These are phyloP conservation scores for Apis cerana DNA, from an alignment of 1,140 invertebrate genomes.

Conservation along the genomic window DNA sequence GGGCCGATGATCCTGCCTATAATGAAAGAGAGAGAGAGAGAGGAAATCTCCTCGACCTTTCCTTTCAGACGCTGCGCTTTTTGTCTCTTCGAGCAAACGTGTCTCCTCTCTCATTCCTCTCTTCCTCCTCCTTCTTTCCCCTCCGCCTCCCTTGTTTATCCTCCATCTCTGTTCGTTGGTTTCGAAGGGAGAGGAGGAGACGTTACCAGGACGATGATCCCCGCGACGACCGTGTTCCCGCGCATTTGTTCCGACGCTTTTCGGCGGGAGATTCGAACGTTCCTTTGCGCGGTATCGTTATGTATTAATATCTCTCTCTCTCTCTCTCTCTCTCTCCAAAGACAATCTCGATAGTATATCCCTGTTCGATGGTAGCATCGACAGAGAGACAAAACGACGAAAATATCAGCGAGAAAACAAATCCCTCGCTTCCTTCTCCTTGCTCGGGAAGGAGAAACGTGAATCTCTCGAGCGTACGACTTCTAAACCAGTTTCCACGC, in stretches of 20 bases:
- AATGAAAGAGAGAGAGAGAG: conserved; percentile 20
- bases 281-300: too few relatives aligned
- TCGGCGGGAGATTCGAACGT: conserved; percentile 28
- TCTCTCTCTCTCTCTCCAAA: too few relatives aligned
- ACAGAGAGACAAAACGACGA: too few relatives aligned
- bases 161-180: neutral
- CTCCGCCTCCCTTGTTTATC: neutral
- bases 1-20: conserved; percentile 71
- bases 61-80: conserved; percentile 58
- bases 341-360: too few relatives aligned
- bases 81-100: conserved; percentile 47
- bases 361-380: too few relatives aligned
- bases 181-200: conserved; percentile 51
- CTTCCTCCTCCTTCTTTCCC: neutral
- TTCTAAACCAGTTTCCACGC: conserved; percentile 66
- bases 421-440: too few relatives aligned
- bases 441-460: neutral
- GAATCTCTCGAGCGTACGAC: conserved; percentile 33
- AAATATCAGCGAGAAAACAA: too few relatives aligned
- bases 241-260: conserved; percentile 11
- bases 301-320: too few relatives aligned
- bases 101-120: conserved; percentile 10
- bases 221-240: conserved; percentile 37
- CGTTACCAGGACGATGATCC: conserved; percentile 68
- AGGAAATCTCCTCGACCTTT: conserved; percentile 46